Percentiles rank a stretch among this genome's conserved stretches.
These are phyloP conservation scores for Thamnophis sirtalis DNA, from an alignment of 2,113 vertebrate genomes.

Conservation along the genomic window DNA sequence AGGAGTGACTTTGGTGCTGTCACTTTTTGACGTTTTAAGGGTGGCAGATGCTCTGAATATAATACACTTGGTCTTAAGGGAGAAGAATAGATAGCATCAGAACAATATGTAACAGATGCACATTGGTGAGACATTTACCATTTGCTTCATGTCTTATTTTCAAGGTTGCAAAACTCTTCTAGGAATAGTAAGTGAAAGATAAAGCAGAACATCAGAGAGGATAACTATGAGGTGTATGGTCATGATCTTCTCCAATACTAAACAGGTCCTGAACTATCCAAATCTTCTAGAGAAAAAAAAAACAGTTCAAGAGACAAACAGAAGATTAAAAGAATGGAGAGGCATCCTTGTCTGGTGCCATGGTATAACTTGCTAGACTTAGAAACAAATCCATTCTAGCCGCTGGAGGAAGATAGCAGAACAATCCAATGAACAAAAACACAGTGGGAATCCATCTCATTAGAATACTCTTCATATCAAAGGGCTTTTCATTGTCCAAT, in stretches of 20 bases:
- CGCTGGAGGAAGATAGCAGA: neutral
- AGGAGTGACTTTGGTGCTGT: constrained; percentile 4
- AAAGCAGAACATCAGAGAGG: neutral
- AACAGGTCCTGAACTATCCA: neutral
- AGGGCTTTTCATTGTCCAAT: neutral
- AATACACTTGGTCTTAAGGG: neutral
- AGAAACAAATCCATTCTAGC: neutral
- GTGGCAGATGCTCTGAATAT: constrained; percentile 4
- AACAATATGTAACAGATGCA: neutral
- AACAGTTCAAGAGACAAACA: neutral
- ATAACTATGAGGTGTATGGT: neutral
- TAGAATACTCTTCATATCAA: neutral
- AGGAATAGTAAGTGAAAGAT: neutral
- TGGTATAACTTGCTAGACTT: neutral
- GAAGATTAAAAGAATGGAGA: neutral
- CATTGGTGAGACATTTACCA: constrained; percentile 19
- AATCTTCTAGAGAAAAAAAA: neutral
- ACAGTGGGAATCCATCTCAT: neutral
- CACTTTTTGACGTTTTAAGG: neutral
- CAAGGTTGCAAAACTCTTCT: neutral
- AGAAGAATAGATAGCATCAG: constrained; percentile 2
- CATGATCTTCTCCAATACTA: neutral
- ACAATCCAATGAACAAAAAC: neutral
- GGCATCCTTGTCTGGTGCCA: neutral
- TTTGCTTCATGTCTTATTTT: constrained; percentile 12